Conservation (phyloP, 1,140 invertebrate genomes). For the Atta texana region DNA sequence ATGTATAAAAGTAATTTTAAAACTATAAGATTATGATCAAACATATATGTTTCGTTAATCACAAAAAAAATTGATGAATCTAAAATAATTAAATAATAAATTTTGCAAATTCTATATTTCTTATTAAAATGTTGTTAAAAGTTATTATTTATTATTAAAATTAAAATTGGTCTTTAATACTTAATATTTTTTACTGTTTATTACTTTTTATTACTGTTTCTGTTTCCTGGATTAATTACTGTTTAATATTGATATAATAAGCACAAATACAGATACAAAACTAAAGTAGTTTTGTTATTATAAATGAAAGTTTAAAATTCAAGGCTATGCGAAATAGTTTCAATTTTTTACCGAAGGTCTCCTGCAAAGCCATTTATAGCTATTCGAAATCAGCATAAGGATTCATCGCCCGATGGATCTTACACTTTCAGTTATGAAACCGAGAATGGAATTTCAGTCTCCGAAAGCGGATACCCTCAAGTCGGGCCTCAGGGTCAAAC, state of each 20-base stretch:
- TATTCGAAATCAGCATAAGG: conserved; percentile 81
- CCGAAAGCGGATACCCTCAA: conserved; percentile 83
- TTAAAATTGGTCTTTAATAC: not conserved
- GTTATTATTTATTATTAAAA: not conserved
- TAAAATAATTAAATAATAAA: not conserved
- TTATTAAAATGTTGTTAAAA: not conserved
- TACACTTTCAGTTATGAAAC: conserved; percentile 84
- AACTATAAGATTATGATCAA: no score
- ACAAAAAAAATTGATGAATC: not conserved
- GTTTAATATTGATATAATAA: not conserved
- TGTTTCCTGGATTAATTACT: not conserved
- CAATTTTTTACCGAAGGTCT: conserved; percentile 32
- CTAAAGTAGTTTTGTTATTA: not conserved
- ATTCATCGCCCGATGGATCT: conserved; percentile 82
- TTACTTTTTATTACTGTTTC: not conserved
- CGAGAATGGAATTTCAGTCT: conserved; percentile 84
- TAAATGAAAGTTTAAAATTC: not conserved
- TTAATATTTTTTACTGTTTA: not conserved
- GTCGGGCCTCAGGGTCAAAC: conserved; percentile 79
- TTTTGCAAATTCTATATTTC: not conserved
- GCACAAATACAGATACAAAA: not conserved
- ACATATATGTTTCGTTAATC: not conserved
- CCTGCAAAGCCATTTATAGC: conserved; percentile 76
- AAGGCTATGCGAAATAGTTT: not conserved
- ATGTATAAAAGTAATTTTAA: no score